Percentiles rank a stretch among this genome's conserved stretches.
phyloP scores from a whole-genome alignment of 2,888 invertebrate genomes.

The Saturnia japonica region DNA sequence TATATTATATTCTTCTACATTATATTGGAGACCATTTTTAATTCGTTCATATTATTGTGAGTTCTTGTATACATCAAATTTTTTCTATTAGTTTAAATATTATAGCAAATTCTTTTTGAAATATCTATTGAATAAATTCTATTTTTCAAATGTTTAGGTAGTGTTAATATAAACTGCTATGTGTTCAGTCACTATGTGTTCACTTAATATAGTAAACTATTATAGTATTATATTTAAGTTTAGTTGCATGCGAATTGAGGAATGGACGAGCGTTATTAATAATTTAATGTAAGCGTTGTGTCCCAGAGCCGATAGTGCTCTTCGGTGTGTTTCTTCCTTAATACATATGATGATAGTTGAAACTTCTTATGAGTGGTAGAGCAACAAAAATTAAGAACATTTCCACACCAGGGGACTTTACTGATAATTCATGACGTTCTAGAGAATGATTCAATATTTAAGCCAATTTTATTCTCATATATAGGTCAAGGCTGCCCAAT shows the following conservation, averaged over 20 bases:
- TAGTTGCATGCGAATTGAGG: constrained; percentile 36
- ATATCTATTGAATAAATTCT: constrained; percentile 35
- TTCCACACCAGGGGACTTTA: not conserved
- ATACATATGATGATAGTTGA: not conserved
- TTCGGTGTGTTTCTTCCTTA: not conserved
- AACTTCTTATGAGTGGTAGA: not conserved
- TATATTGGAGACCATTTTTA: constrained; percentile 48
- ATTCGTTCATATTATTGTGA: constrained; percentile 50
- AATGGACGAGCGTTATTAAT: constrained; percentile 5
- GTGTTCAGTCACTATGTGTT: constrained; percentile 75
- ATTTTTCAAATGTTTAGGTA: constrained; percentile 45
- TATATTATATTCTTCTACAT: constrained; percentile 38
- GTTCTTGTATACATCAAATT: constrained; percentile 52
- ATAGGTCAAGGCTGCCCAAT: too few relatives aligned
- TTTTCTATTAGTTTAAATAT: constrained; percentile 71
- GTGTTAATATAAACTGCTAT: constrained; percentile 41
- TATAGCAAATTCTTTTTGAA: constrained; percentile 63
- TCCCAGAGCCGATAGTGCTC: constrained; percentile 1
- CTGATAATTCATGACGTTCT: not conserved
- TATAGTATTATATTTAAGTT: constrained; percentile 39
- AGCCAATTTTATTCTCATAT: too few relatives aligned
- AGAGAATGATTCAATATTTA: not conserved
- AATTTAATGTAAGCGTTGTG: constrained; percentile 15
- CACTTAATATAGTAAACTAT: constrained; percentile 56
- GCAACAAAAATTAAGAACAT: not conserved